These are phyloP conservation scores for Volucella bombylans DNA, from an alignment of 2,888 invertebrate species.

Conservation along the genomic window DNA sequence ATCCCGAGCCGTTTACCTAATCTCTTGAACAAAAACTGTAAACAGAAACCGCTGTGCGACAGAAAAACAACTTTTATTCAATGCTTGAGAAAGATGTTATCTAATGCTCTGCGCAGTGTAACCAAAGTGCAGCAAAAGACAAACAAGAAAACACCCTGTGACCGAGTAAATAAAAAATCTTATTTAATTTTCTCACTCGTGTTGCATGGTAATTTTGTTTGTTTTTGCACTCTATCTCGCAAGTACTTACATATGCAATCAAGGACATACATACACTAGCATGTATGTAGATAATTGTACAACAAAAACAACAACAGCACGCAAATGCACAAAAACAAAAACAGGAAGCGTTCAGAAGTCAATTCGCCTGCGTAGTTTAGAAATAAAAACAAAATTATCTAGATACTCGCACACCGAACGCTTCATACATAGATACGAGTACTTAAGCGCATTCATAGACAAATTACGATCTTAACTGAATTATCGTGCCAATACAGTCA, in stretches of 20 bases:
- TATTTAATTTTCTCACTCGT: neutral
- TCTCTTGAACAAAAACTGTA: too few relatives aligned
- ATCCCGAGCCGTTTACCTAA: too few relatives aligned
- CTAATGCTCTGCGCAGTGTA: too few relatives aligned
- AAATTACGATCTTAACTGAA: too few relatives aligned
- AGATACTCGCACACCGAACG: too few relatives aligned
- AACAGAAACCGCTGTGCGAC: too few relatives aligned
- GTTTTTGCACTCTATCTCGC: constrained; percentile 25
- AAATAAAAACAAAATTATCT: neutral
- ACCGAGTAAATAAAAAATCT: constrained; percentile 14
- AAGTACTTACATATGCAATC: constrained; percentile 28
- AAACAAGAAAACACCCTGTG: neutral
- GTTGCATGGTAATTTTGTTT: neutral
- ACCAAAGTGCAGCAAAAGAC: too few relatives aligned
- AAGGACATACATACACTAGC: constrained; percentile 19
- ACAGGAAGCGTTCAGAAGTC: neutral
- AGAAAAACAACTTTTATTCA: too few relatives aligned
- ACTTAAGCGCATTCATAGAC: too few relatives aligned
- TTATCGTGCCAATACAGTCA: too few relatives aligned
- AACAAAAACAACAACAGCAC: constrained; percentile 11
- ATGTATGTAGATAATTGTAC: constrained; percentile 10
- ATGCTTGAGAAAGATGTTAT: too few relatives aligned
- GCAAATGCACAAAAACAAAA: neutral
- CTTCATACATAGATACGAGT: too few relatives aligned
- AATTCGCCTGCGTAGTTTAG: neutral